Evolutionary conservation across 2,888 invertebrate genomes (phyloP), one percentile per base, ranked within the genome.

Genomic region (Spialia ferax): DNA sequence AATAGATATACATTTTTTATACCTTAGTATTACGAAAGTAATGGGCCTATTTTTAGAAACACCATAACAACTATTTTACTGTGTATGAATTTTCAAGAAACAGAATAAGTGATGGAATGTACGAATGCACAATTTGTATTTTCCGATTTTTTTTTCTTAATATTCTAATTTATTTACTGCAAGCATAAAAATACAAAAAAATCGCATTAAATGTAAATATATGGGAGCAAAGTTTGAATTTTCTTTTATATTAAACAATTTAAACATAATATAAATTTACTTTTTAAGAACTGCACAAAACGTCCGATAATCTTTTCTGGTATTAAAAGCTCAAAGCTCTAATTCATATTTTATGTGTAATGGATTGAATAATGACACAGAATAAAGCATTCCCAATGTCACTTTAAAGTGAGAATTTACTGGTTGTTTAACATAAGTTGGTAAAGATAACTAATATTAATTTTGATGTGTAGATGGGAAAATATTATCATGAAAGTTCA

Each of bases 31-130:
- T 35, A 48, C 35, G 35, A 35, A 38, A 59, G 0, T 29, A 52
- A 23, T 66, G 18, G 65, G 65, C 59, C 65, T 66, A 66, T 29
- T 35, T 50, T 57, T 35, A 42, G 38, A 60, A 52, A 66, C 65
- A 66, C 59, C 60, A 54, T 32, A 61, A 22, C 38, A 48, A 10
- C 15, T 59, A 52, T 62, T 50, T 57, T 35, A 35, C 35, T 32
- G 11, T 29, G 11, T 32, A 32, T 35, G 3, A 13, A 35, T 35
- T 35, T 35, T 35, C 35, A 13, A 35, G 35, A 35, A 13, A 32
- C 32, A n/a, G n/a, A n/a, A n/a, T n/a, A n/a, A 5, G 60, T 60
- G 48, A 52, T 52, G 10, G n/a, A 61, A 18, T 60, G 23, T 48
- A 48, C 57, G 7, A 50, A 32, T 35, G 57, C 65, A 59, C 65